phyloP scores from a whole-genome alignment of 2,113 vertebrate species.

The Rhinogobius similis region DNA sequence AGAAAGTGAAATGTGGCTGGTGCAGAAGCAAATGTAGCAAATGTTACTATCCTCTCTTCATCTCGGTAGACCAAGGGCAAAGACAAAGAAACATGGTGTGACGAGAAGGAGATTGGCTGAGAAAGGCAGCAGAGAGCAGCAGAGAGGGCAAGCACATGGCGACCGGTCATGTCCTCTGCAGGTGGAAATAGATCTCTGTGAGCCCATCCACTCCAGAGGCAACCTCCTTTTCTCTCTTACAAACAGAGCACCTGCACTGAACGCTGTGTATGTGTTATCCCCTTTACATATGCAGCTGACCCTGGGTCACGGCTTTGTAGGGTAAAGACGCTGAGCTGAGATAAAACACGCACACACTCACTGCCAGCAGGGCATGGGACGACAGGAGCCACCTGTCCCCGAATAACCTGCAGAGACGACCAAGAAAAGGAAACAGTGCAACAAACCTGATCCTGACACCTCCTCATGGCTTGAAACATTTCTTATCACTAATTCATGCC shows the following conservation, averaged over 20 bases:
- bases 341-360: constrained; percentile 47
- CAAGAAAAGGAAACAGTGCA: constrained; percentile 66
- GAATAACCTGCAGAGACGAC: constrained; percentile 60
- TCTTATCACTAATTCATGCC: constrained; percentile 81
- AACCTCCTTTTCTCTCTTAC: constrained; percentile 38
- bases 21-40: constrained; percentile 25
- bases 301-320: constrained; percentile 67
- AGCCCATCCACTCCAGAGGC: constrained; percentile 53
- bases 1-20: constrained; percentile 36
- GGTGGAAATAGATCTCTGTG: constrained; percentile 67
- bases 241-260: constrained; percentile 46
- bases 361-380: constrained; percentile 38
- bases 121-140: constrained; percentile 31
- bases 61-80: constrained; percentile 49
- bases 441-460: constrained; percentile 82
- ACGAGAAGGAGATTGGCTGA: constrained; percentile 10
- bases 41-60: constrained; percentile 63
- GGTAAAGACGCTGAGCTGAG: constrained; percentile 68
- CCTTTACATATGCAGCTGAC: constrained; percentile 52
- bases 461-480: constrained; percentile 77
- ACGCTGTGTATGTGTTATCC: constrained; percentile 46
- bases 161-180: constrained; percentile 60
- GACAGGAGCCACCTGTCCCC: constrained; percentile 62
- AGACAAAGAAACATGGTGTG: constrained; percentile 43
- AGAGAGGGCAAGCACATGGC: constrained; percentile 55